A percentile compares a stretch with the other conserved stretches of the same genome.
Evolutionary conservation across 64 coral and sea anemone species (phyloP).

Genomic region (Montipora sp.): DNA sequence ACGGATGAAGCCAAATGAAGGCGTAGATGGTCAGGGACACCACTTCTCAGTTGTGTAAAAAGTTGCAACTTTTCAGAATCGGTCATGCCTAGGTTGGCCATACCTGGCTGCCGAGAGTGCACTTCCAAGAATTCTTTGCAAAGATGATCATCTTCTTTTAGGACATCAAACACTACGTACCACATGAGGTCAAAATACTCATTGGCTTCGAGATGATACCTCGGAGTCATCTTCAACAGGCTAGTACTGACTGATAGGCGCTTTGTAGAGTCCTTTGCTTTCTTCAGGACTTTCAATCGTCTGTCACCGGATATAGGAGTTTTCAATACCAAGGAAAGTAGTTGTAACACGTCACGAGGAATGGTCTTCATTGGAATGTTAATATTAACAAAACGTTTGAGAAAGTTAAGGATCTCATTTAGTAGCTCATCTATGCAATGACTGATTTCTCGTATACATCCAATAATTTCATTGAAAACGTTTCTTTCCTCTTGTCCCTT

Average conservation of each 20-base stretch:
- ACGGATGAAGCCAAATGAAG: neutral
- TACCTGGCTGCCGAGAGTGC: neutral
- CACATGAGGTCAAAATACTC: slow-evolving; percentile 14
- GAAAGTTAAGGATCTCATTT: neutral
- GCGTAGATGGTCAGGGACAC: too few relatives aligned
- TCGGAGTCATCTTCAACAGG: neutral
- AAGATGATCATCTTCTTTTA: neutral
- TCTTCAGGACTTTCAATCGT: slow-evolving; percentile 8
- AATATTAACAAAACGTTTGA: neutral
- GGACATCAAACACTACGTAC: neutral
- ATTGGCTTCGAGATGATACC: neutral
- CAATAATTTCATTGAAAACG: neutral
- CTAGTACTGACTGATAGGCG: neutral
- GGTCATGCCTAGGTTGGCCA: neutral
- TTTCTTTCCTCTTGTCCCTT: neutral
- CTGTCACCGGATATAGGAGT: neutral
- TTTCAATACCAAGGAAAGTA: neutral
- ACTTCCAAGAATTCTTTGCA: neutral
- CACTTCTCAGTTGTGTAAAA: neutral
- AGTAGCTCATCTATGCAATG: neutral
- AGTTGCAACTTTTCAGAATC: neutral
- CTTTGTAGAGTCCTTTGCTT: neutral
- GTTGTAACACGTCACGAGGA: neutral
- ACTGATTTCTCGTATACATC: neutral
- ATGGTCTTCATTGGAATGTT: neutral